phyloP scores from a whole-genome alignment of 2,797 vertebrate genomes.

The Tympanoctomys barrerae region DNA sequence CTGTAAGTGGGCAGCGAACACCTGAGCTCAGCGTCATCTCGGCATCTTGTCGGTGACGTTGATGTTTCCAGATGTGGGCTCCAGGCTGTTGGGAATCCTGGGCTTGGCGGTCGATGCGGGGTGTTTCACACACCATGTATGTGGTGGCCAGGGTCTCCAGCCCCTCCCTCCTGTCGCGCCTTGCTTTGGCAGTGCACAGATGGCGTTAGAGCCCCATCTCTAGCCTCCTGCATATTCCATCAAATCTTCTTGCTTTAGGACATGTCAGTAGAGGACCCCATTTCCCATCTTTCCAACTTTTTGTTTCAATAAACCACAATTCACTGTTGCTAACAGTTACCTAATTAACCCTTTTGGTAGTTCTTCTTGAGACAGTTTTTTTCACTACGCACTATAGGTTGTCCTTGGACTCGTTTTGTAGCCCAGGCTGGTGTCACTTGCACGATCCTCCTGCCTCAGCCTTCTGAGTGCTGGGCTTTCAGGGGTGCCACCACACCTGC shows the following conservation, averaged over 20 bases:
- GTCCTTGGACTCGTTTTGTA: not conserved
- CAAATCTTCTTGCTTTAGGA: not conserved
- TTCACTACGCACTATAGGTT: not conserved
- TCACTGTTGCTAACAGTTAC: not conserved
- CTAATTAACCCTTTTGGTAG: not conserved
- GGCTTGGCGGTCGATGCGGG: not conserved
- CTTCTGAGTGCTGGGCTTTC: not conserved
- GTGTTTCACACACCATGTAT: not conserved
- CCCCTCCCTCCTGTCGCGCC: no score
- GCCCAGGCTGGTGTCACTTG: not conserved
- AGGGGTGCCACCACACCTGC: not conserved
- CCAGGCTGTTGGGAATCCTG: not conserved
- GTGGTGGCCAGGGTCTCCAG: not conserved
- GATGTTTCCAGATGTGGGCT: not conserved
- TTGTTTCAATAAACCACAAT: not conserved
- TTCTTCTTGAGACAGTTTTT: not conserved
- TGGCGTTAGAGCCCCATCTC: not conserved
- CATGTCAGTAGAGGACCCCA: not conserved
- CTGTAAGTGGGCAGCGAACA: not conserved
- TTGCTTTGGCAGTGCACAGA: not conserved
- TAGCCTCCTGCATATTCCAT: not conserved
- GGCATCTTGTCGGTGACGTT: not conserved
- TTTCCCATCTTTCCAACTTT: not conserved
- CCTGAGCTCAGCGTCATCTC: not conserved
- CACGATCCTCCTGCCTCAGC: not conserved